Evolutionary conservation across 2,888 invertebrate genomes (phyloP), one percentile per base, ranked within the genome.

Genomic region (Cephus spinipes): DNA sequence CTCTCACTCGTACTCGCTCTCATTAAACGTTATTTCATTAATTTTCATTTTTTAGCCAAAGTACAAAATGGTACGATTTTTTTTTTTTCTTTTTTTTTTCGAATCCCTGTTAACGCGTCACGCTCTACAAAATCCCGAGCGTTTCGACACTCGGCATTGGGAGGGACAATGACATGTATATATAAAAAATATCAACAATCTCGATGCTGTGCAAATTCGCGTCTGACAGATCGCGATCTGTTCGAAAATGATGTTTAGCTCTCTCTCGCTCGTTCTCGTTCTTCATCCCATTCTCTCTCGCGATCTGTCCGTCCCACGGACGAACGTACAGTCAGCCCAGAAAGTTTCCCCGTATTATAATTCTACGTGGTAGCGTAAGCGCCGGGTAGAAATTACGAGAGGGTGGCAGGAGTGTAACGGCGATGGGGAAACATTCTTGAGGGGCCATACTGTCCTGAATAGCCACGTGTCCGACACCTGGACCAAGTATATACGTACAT

Each of bases 181-280:
- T 87, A 86, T 85, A 87, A 87, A 88, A 88, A 87, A 87, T 88
- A 87, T 87, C 85, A 89, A 88, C 89, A 87, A 89, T 87, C 83
- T 87, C 86, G 85, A 87, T 84, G 85, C 83, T 87, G 84, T 81
- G 85, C 86, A 76, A 75, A 76, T 79, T 79, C 81, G 73, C 79
- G 75, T 73, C 78, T 73, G 69, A 76, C 76, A 74, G 75, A 77
- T 80, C 76, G 77, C 78, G 71, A 79, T 75, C 74, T 73, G 73
- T 75, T 6, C 75, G 40, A 73, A 75, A 73, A 69, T 30, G 76
- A 78, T 55, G 55, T 12, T 75, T 35, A 33, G 30, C 68, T 9
- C 77, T 73, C 74, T 34, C 77, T 73, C 77, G 36, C 74, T 74
- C 73, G 69, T 75, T 76, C 76, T 73, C 79, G 12, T 69, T 76